Base-by-base conservation (phyloP, 2,113 vertebrate species). In the Vireo altiloquus region DNA sequence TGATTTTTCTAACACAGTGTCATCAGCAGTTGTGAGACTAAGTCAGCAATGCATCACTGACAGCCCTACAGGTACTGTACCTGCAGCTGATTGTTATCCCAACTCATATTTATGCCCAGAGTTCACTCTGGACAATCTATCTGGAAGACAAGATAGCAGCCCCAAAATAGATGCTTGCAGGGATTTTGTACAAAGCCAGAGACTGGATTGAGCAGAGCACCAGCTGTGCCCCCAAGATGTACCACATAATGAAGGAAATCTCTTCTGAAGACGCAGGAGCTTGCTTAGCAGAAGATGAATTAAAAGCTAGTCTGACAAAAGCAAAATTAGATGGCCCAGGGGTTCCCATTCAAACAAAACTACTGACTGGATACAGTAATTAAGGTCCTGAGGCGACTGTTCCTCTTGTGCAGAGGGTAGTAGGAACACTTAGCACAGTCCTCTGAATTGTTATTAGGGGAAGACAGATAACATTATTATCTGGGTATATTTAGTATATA, bases 191-290 rank as follows among this genome's bases (percentile, higher is more conserved):
- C 40, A 56, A 39, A 87, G 53, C 0, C 5, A 79, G 53, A 75
- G 42, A 25, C 49, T 82, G 65, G 81, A 82, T 57, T 57, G 64
- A 89, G 69, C 22, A 78, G 28, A 68, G 66, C 25, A 94, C 61
- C 82, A 94, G 94, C 74, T 94, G 81, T 85, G 87, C 87, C 81
- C 83, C 47, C 23, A 91, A 80, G 81, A 82, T 53, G 59, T 61
- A 69, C 23, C 25, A 76, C 13, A 79, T 90, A 90, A 96, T 72
- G 49, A 89, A 95, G 70, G 59, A 94, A 87, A 95, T 92, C 66
- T 92, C 87, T 79, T 91, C 72, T 69, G 77, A 92, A 97, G 89
- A 92, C 81, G 57, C 61, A 91, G 77, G 9, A 56, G 37, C 91
- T 69, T 79, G 59, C 72, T 94, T 83, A 87, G 87, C 56, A 81